A percentile compares a stretch with the other conserved stretches of the same genome.
Conservation (phyloP, 2,113 vertebrate species). For the Fulica atra region DNA sequence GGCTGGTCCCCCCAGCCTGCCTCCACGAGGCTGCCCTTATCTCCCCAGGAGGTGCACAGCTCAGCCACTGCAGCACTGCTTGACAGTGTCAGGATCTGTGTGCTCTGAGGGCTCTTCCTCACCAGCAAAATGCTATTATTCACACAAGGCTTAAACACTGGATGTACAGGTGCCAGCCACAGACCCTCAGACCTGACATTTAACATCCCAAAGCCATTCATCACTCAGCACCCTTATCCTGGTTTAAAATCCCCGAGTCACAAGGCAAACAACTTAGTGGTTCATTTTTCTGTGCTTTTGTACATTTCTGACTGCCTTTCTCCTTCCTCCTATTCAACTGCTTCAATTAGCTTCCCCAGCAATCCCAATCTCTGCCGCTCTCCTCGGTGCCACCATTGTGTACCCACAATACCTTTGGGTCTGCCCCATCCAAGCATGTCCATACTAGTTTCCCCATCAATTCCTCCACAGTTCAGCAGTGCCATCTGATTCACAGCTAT, state of each 20-base stretch:
- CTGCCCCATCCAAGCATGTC: conserved; percentile 58
- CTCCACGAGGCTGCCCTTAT: neutral
- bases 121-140: neutral
- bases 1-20: neutral
- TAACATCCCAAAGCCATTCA: conserved; percentile 55
- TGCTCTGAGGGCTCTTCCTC: neutral
- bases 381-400: conserved; percentile 67
- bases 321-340: conserved; percentile 56
- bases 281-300: conserved; percentile 62
- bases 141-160: neutral
- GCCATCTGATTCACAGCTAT: conserved; percentile 59
- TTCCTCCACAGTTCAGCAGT: conserved; percentile 19
- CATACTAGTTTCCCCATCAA: conserved; percentile 41
- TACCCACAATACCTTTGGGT: conserved; percentile 52
- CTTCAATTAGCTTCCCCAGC: conserved; percentile 59
- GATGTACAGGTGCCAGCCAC: neutral
- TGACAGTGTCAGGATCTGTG: neutral
- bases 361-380: conserved; percentile 14
- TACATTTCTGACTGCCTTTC: conserved; percentile 33
- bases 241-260: conserved; percentile 44
- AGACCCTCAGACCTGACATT: conserved; percentile 5
- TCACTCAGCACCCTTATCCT: conserved; percentile 52
- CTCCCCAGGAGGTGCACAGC: neutral
- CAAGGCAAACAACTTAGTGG: conserved; percentile 60
- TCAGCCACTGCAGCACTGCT: neutral